Evolutionary conservation across 92 coral and sea anemone species (phyloP).

Genomic region (Ricordea florida): DNA sequence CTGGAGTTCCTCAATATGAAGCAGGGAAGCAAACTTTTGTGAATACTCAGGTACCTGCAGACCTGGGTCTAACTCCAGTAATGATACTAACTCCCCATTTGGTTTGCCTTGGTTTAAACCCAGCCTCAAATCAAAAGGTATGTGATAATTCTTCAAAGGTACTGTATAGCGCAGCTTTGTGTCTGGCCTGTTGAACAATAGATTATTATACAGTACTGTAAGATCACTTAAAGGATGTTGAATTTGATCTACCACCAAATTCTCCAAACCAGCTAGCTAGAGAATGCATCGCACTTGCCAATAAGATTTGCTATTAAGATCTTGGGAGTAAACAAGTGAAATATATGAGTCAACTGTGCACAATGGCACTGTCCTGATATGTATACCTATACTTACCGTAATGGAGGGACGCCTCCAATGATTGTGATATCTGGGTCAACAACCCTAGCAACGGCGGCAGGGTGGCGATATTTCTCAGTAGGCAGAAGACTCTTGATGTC

Average conservation of each 20-base stretch:
- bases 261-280: too few species aligned
- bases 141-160: constrained; percentile 29
- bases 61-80: constrained; percentile 34
- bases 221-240: too few species aligned
- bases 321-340: too few species aligned
- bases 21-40: constrained; percentile 67
- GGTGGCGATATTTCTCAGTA: constrained; percentile 61
- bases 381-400: constrained; percentile 69
- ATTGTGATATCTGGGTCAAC: constrained; percentile 73
- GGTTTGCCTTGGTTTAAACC: constrained; percentile 75
- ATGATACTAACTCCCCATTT: constrained; percentile 38
- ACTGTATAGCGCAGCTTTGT: constrained; percentile 36
- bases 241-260: too few species aligned
- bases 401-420: constrained; percentile 73
- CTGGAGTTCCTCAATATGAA: constrained; percentile 84
- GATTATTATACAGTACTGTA: too few species aligned
- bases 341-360: too few species aligned
- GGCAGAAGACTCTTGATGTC: constrained; percentile 72
- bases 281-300: too few species aligned
- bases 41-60: constrained; percentile 36
- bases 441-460: constrained; percentile 72
- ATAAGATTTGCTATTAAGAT: too few species aligned
- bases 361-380: too few species aligned
- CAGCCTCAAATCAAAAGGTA: constrained; percentile 62
- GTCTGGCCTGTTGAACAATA: constrained; percentile 48